These are phyloP conservation scores for Allophyes oxyacanthae DNA, from an alignment of 2,888 invertebrate species.

Conservation along the genomic window DNA sequence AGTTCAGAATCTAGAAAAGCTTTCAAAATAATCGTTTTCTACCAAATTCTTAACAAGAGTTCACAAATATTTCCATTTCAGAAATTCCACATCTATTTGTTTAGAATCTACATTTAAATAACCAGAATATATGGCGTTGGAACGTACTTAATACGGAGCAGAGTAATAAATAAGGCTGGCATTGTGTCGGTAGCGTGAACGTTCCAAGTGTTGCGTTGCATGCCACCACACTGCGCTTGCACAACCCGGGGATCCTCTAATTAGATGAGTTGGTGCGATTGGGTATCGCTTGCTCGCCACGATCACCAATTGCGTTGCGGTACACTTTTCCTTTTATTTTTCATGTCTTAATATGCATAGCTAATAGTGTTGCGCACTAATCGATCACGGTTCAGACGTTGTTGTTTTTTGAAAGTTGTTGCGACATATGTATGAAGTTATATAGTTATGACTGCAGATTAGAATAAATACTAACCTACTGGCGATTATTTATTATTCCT, in stretches of 20 bases:
- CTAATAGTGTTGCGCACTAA: conserved; percentile 50
- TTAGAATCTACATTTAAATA: conserved; percentile 37
- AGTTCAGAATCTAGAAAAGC: conserved; percentile 1
- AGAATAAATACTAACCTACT: conserved; percentile 22
- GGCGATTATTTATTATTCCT: conserved; percentile 25
- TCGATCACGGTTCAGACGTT: conserved; percentile 47
- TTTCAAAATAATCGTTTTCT: conserved; percentile 15
- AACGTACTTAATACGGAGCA: conserved; percentile 53
- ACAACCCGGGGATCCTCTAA: conserved; percentile 69
- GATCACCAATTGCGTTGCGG: conserved; percentile 65
- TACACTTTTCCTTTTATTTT: conserved; percentile 60
- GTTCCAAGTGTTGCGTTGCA: conserved; percentile 61
- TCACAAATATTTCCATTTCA: conserved; percentile 12
- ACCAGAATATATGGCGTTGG: conserved; percentile 50
- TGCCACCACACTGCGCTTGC: conserved; percentile 54
- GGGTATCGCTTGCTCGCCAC: conserved; percentile 63
- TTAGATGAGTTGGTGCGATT: conserved; percentile 76
- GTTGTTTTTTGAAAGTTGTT: conserved; percentile 49
- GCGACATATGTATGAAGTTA: conserved; percentile 30
- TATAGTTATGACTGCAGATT: conserved; percentile 23
- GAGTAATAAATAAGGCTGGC: conserved; percentile 57
- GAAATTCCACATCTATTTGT: conserved; percentile 28
- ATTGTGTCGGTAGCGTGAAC: conserved; percentile 38
- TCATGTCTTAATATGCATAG: conserved; percentile 48
- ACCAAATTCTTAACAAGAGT: conserved; percentile 27